Base-by-base conservation (phyloP, 2,797 vertebrate species). In the Bryconaethiops microstoma region DNA sequence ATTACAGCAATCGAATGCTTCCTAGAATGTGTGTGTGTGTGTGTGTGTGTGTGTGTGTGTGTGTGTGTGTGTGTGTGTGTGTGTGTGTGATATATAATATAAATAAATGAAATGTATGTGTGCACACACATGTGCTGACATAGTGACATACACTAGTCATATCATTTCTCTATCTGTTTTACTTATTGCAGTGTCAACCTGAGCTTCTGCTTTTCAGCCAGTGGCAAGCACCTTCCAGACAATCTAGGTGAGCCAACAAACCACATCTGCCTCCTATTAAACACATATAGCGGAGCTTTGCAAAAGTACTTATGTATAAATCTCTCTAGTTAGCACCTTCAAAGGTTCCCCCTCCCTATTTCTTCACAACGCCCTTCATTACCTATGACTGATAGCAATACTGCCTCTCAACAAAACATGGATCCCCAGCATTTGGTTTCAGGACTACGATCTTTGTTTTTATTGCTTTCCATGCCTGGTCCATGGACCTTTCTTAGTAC, bases 121-220 rank as follows among this genome's bases (percentile, higher is more conserved):
- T 35, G 35, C 35, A 35, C 35, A 4, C 35, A 4, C 16, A 25
- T 84, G 29, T 81, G 71, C 87, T 85, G 84, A 84, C n/a, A 69
- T 68, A 50, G 65, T 86, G 82, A 82, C 84, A 81, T 78, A 63
- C 83, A 82, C 82, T 80, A 79, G 50, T 35, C 35, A 3, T 35
- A 35, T 35, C 72, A 74, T 87, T 80, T 78, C 85, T 91, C 86
- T 77, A 19, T 86, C 78, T 84, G 29, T 50, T 87, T 76, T 84
- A n/a, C 55, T 91, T 85, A 83, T 48, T 91, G 87, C 92, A 98
- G 97, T 83, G 96, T 97, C 93, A 98, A 96, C 91, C 92, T 98
- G 84, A 97, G 95, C 90, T 97, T 96, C 94, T 98, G 97, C 89
- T 92, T 98, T 89, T 95, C 95, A 59, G 96, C 96, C 77, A 95